Percentiles rank a stretch among this genome's conserved stretches.
These are phyloP conservation scores for Eumerus sabulonum DNA, from an alignment of 2,888 invertebrate species.

Conservation along the genomic window DNA sequence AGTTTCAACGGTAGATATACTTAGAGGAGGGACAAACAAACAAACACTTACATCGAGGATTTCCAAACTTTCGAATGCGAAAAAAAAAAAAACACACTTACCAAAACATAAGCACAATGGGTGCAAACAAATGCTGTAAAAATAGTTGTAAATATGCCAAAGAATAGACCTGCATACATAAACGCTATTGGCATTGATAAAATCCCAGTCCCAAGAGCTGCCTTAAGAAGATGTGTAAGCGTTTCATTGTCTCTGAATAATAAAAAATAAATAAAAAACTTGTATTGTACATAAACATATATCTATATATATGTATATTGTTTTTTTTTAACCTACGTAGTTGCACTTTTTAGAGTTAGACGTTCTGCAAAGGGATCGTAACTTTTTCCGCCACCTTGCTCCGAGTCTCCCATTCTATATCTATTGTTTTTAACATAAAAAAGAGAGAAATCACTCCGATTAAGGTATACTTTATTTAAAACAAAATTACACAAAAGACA, in stretches of 20 bases:
- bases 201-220: conserved; percentile 97
- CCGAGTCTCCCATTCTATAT: conserved; percentile 81
- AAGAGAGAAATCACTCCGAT: no score
- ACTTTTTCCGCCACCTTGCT: conserved; percentile 80
- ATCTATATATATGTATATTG: background rate
- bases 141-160: conserved; percentile 91
- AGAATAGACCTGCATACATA: conserved; percentile 89
- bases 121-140: conserved; percentile 94
- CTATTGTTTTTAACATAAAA: conserved; percentile 64
- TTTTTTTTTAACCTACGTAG: conserved; percentile 83
- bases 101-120: conserved; percentile 95
- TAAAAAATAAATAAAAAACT: conserved; percentile 59
- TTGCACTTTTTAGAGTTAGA: conserved; percentile 84
- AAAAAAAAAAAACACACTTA: conserved; percentile 79
- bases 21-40: no score
- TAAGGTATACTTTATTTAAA: no score
- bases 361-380: conserved; percentile 89
- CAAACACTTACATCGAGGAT: no score
- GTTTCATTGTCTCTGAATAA: conserved; percentile 90
- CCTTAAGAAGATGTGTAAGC: conserved; percentile 95
- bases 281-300: no score
- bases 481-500: no score
- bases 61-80: no score
- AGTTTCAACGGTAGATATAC: no score
- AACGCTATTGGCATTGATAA: conserved; percentile 96